Conservation (phyloP, 2,888 invertebrate species). For the Galerucella calmariensis region DNA sequence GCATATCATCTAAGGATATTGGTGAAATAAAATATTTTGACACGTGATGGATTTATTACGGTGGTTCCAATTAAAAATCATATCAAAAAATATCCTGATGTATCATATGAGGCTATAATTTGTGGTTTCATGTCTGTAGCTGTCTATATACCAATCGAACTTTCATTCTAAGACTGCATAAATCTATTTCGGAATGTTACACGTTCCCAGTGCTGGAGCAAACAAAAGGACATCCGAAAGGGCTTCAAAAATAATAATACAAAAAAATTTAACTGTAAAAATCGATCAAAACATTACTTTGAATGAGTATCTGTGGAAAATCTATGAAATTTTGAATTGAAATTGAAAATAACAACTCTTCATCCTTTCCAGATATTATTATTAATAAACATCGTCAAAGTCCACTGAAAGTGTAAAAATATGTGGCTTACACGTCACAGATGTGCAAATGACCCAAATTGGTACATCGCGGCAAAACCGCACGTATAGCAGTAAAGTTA, state of each 20-base stretch:
- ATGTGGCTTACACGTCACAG: too few relatives aligned
- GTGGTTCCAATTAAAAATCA: conserved; percentile 46
- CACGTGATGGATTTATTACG: conserved; percentile 47
- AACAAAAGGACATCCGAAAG: not conserved
- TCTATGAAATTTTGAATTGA: too few relatives aligned
- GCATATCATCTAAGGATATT: conserved; percentile 11
- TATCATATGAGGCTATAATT: conserved; percentile 48
- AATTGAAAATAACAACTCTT: too few relatives aligned
- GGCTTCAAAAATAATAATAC: not conserved
- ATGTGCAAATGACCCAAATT: too few relatives aligned
- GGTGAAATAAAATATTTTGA: conserved; percentile 34
- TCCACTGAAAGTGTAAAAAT: too few relatives aligned
- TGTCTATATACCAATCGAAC: conserved; percentile 52
- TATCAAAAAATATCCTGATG: conserved; percentile 38
- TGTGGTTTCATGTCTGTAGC: conserved; percentile 50
- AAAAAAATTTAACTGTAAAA: too few relatives aligned
- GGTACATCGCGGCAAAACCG: too few relatives aligned
- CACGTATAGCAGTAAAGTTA: too few relatives aligned
- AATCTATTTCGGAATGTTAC: conserved; percentile 45
- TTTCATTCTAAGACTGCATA: conserved; percentile 55
- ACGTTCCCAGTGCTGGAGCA: conserved; percentile 26
- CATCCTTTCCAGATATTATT: too few relatives aligned
- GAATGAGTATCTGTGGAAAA: too few relatives aligned
- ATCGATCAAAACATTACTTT: too few relatives aligned
- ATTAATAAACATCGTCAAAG: too few relatives aligned